phyloP scores from a whole-genome alignment of 1,140 invertebrate species.

The Ceratina australensis region DNA sequence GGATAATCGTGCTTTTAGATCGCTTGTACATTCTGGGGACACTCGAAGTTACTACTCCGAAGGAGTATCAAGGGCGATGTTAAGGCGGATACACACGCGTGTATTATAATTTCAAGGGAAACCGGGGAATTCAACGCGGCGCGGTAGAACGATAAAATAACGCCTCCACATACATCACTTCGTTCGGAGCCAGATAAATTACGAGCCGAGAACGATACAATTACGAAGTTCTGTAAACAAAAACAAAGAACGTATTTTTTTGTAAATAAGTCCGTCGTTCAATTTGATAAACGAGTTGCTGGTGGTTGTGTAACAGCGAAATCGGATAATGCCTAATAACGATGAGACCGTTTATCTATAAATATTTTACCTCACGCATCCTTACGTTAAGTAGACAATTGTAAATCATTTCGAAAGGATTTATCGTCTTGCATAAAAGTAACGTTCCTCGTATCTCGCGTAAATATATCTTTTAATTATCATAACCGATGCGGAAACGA shows the following conservation, averaged over 20 bases:
- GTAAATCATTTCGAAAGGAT: too few relatives aligned
- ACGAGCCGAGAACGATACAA: background rate
- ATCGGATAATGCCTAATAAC: background rate
- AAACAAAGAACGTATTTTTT: background rate
- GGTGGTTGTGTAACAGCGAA: constrained; percentile 6
- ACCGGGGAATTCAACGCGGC: constrained; percentile 5
- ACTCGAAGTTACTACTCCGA: background rate
- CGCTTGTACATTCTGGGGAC: background rate
- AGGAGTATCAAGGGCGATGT: constrained; percentile 25
- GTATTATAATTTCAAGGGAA: background rate
- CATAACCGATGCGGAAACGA: too few relatives aligned
- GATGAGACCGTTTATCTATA: background rate
- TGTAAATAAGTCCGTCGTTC: background rate
- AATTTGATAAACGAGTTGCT: constrained; percentile 1
- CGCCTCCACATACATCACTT: background rate
- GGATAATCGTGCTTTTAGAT: constrained; percentile 14
- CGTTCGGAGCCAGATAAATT: background rate
- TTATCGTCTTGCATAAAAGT: too few relatives aligned
- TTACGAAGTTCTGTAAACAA: background rate
- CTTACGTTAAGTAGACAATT: too few relatives aligned
- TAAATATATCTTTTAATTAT: background rate
- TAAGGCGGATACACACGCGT: background rate
- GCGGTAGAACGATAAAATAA: constrained; percentile 41
- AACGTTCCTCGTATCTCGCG: too few relatives aligned
- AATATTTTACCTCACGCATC: background rate